Conservation (phyloP, 2,888 invertebrate species). For the Apodemia mormo region DNA sequence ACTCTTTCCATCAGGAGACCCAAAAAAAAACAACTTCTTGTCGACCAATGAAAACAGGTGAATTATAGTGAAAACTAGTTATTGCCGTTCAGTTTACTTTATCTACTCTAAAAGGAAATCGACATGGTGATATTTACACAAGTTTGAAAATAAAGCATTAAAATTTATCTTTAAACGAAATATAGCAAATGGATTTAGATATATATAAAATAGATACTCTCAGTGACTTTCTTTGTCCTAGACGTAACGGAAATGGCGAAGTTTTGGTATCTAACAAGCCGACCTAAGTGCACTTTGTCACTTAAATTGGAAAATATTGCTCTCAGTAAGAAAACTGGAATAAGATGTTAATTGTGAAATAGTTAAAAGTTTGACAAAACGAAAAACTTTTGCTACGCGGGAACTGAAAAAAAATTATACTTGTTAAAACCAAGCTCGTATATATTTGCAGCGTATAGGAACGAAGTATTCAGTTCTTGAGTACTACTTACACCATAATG, state of each 20-base stretch:
- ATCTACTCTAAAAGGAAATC: too few relatives aligned
- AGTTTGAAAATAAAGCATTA: too few relatives aligned
- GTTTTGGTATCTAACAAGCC: constrained; percentile 77
- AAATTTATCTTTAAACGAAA: background rate
- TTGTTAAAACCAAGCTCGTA: background rate
- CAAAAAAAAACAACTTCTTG: too few relatives aligned
- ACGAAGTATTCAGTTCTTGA: background rate
- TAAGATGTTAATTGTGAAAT: constrained; percentile 26
- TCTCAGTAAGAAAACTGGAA: constrained; percentile 56
- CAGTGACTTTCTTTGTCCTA: constrained; percentile 50
- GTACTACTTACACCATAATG: too few relatives aligned
- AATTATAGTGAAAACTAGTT: too few relatives aligned
- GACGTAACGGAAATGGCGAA: constrained; percentile 65
- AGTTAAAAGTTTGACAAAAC: constrained; percentile 25
- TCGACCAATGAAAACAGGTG: too few relatives aligned
- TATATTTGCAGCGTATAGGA: background rate
- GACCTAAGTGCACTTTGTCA: constrained; percentile 80
- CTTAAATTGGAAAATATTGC: constrained; percentile 80
- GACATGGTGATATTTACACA: too few relatives aligned
- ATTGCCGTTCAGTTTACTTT: too few relatives aligned
- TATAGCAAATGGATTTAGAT: constrained; percentile 14
- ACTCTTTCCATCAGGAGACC: too few relatives aligned
- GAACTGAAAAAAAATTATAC: background rate
- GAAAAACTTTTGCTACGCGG: background rate
- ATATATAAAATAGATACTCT: constrained; percentile 27